Percentiles rank a stretch among this genome's conserved stretches.
phyloP scores from a whole-genome alignment of 64 coral and sea anemone species.

The Catalaphyllia jardinei region DNA sequence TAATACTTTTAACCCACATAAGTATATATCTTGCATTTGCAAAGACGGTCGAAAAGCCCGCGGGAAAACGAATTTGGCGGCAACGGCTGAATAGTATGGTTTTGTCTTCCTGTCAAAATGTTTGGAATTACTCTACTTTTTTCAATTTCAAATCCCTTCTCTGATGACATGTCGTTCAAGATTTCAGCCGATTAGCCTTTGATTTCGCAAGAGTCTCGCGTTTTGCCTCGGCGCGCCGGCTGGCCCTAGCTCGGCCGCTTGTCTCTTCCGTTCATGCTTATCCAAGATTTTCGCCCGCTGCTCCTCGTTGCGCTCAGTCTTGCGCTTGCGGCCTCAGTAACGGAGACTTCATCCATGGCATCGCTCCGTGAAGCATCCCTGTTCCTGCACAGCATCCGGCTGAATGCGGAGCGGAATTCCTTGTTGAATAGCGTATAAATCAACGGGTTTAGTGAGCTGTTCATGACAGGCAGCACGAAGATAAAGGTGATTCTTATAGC shows the following conservation, averaged over 20 bases:
- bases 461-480: constrained; percentile 73
- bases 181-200: constrained; percentile 18
- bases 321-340: not conserved
- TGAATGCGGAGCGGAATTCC: constrained; percentile 78
- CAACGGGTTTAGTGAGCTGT: constrained; percentile 73
- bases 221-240: not conserved
- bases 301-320: not conserved
- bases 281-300: constrained; percentile 1
- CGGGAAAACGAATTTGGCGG: not conserved
- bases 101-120: constrained; percentile 35
- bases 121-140: constrained; percentile 48
- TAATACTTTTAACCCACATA: not conserved
- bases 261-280: constrained; percentile 13
- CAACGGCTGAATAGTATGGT: not conserved
- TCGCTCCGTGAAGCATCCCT: not conserved
- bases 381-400: constrained; percentile 38
- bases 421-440: constrained; percentile 89
- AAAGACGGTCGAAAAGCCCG: not conserved
- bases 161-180: constrained; percentile 25
- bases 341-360: constrained; percentile 12
- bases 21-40: not conserved
- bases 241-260: not conserved
- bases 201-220: not conserved
- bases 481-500: constrained; percentile 64
- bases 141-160: not conserved